phyloP scores from a whole-genome alignment of 1,140 invertebrate genomes.

The Theocolax elegans region DNA sequence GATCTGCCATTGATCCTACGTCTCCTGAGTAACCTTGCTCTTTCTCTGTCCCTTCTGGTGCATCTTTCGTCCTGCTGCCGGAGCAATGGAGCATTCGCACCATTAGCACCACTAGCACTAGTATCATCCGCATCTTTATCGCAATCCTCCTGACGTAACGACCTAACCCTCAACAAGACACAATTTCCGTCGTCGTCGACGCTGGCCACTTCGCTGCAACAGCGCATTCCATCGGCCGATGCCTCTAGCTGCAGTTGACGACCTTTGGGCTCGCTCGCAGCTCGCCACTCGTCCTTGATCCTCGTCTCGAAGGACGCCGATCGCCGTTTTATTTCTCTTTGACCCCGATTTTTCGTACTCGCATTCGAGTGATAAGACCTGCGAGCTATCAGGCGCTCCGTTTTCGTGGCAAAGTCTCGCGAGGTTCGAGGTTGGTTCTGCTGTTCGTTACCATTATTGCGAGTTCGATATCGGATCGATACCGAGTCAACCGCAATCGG shows the following conservation, averaged over 20 bases:
- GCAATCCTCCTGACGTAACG: constrained; percentile 52
- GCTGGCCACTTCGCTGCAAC: constrained; percentile 46
- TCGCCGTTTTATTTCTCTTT: constrained; percentile 37
- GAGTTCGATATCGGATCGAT: constrained; percentile 38
- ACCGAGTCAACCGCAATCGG: constrained; percentile 10
- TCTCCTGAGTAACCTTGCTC: constrained; percentile 58
- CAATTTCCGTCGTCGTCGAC: constrained; percentile 53
- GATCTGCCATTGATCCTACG: constrained; percentile 60
- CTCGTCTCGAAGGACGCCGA: constrained; percentile 44
- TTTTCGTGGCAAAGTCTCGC: constrained; percentile 45
- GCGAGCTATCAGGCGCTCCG: constrained; percentile 48
- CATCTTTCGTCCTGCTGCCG: constrained; percentile 55
- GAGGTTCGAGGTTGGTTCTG: background rate
- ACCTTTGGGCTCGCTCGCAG: constrained; percentile 9
- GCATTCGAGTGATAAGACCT: constrained; percentile 22
- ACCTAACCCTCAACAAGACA: constrained; percentile 57
- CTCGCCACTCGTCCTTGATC: constrained; percentile 34
- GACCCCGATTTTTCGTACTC: background rate
- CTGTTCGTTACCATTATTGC: background rate
- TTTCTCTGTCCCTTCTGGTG: constrained; percentile 61
- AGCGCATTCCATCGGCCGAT: constrained; percentile 23
- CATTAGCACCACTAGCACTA: background rate
- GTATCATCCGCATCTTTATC: background rate
- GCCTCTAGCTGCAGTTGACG: constrained; percentile 24
- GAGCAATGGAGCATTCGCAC: constrained; percentile 18